Evolutionary conservation across 2,113 vertebrate genomes (phyloP).

Genomic region (Misgurnus mizolepis): DNA sequence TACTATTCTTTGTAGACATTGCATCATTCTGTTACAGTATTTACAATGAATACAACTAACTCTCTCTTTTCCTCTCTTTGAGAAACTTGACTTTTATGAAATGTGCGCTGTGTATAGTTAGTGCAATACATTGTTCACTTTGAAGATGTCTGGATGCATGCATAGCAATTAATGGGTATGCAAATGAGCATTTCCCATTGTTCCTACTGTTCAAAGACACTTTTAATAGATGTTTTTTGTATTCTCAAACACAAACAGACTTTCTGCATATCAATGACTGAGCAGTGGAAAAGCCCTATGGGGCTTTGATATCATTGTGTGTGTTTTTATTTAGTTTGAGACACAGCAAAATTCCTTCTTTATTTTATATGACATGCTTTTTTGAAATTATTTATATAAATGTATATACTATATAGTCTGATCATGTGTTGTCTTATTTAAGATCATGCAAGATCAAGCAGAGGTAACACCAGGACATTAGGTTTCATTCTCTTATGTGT

Average conservation of each 20-base stretch:
- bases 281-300: constrained; percentile 6
- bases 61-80: neutral
- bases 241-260: constrained; percentile 9
- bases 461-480: too few relatives aligned
- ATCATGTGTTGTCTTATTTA: neutral
- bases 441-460: neutral
- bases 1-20: too few relatives aligned
- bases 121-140: neutral
- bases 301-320: constrained; percentile 8
- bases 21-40: neutral
- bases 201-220: constrained; percentile 17
- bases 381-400: constrained; percentile 1
- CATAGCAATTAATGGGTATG: constrained; percentile 34
- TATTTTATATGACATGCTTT: neutral
- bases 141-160: constrained; percentile 7
- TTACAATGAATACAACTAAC: neutral
- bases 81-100: too few relatives aligned
- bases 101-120: neutral
- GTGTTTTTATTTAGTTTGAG: neutral
- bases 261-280: constrained; percentile 27
- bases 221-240: constrained; percentile 24
- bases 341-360: neutral
- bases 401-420: neutral
- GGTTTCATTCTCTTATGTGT: neutral
- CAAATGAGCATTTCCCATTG: constrained; percentile 19